Evolutionary conservation across 2,797 vertebrate genomes (phyloP).

Genomic region (Gambelia wislizenii): DNA sequence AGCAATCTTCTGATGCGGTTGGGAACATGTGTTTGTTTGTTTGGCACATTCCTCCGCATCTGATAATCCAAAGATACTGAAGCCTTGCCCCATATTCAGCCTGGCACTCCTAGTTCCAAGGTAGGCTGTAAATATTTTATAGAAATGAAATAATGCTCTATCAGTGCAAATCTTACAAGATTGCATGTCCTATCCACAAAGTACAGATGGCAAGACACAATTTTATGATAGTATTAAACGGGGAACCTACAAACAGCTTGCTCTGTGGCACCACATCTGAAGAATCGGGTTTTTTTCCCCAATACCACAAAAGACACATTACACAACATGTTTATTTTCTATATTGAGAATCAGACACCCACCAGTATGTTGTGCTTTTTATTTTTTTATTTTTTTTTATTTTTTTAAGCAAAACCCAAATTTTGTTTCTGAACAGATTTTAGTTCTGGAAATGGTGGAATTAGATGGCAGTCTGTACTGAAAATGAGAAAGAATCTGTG

Average conservation of each 20-base stretch:
- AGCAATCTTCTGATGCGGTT: too few species aligned
- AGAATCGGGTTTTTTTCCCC: slow-evolving; percentile 47
- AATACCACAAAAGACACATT: slow-evolving; percentile 43
- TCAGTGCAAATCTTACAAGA: fast-evolving
- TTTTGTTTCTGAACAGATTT: slow-evolving; percentile 19
- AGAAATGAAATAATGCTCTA: neutral
- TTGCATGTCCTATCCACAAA: slow-evolving; percentile 15
- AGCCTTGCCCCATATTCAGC: too few species aligned
- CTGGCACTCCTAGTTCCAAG: too few species aligned
- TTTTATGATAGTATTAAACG: slow-evolving; percentile 27
- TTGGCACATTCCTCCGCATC: too few species aligned
- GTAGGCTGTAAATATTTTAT: neutral
- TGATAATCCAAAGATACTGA: too few species aligned
- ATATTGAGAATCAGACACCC: slow-evolving; percentile 52
- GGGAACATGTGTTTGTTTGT: too few species aligned
- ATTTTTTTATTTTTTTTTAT: neutral
- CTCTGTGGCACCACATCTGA: slow-evolving; percentile 55
- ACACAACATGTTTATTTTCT: slow-evolving; percentile 34
- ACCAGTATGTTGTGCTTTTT: slow-evolving; percentile 5
- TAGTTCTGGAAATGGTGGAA: slow-evolving; percentile 1
- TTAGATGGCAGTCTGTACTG: neutral
- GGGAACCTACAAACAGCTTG: slow-evolving; percentile 35
- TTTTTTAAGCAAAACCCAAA: slow-evolving; percentile 20
- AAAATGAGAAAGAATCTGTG: slow-evolving; percentile 12
- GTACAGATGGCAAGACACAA: neutral